Evolutionary conservation across 2,888 invertebrate species (phyloP).

Genomic region (Phaonia tiefii): DNA sequence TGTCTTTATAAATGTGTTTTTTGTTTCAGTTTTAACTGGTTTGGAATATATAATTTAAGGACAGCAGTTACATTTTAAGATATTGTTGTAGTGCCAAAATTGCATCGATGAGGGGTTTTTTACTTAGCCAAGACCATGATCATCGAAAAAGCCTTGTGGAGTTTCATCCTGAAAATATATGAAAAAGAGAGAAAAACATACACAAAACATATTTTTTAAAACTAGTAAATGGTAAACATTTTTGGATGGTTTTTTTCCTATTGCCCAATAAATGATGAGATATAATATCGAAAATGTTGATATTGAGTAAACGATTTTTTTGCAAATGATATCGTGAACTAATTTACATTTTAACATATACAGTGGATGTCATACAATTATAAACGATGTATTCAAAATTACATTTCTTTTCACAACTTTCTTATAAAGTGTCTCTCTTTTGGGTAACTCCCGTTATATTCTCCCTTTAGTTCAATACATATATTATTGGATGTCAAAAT

Average conservation of each 20-base stretch:
- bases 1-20: conserved; percentile 50
- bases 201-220: conserved; percentile 43
- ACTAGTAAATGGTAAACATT: neutral
- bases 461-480: too few relatives aligned
- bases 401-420: too few relatives aligned
- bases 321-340: too few relatives aligned
- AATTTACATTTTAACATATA: too few relatives aligned
- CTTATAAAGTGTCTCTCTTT: too few relatives aligned
- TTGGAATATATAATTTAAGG: conserved; percentile 55
- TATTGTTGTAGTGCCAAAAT: conserved; percentile 29
- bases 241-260: too few relatives aligned
- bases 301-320: too few relatives aligned
- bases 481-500: too few relatives aligned
- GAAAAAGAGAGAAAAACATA: conserved; percentile 63
- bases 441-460: too few relatives aligned
- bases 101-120: neutral
- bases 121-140: conserved; percentile 95
- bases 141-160: conserved; percentile 99
- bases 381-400: too few relatives aligned
- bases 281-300: neutral
- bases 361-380: too few relatives aligned
- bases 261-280: neutral
- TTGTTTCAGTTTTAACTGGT: conserved; percentile 35
- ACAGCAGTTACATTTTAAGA: conserved; percentile 59
- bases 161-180: conserved; percentile 97